These are phyloP conservation scores for Larimichthys crocea DNA, from an alignment of 2,113 vertebrate genomes.

Conservation along the genomic window DNA sequence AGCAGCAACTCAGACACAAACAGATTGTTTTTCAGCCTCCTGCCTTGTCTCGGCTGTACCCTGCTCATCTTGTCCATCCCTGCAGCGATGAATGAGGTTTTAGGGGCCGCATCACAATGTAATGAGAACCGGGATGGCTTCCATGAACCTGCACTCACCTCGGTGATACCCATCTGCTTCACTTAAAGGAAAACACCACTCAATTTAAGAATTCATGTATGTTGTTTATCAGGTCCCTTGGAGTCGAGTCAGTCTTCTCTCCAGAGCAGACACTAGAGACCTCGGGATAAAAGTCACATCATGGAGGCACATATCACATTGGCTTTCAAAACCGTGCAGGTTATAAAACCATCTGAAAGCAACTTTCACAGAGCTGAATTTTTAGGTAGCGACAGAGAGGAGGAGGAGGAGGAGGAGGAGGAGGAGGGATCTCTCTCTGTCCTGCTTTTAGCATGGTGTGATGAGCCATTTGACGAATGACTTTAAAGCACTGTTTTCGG, in stretches of 20 bases:
- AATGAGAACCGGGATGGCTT: slow-evolving; percentile 39
- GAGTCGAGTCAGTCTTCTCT: neutral
- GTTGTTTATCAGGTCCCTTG: slow-evolving; percentile 5
- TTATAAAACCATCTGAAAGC: neutral
- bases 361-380: neutral
- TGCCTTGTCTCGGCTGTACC: slow-evolving; percentile 11
- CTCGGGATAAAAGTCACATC: too few species aligned
- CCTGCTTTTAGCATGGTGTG: neutral
- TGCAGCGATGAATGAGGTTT: slow-evolving; percentile 12
- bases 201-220: neutral
- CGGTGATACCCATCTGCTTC: neutral
- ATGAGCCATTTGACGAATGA: neutral
- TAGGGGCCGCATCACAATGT: slow-evolving; percentile 10
- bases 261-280: neutral
- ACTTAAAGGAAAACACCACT: neutral
- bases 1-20: slow-evolving; percentile 45
- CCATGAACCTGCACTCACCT: slow-evolving; percentile 9
- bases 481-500: neutral
- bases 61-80: slow-evolving; percentile 18
- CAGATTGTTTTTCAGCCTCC: slow-evolving; percentile 54
- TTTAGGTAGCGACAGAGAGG: neutral
- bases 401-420: neutral
- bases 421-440: neutral
- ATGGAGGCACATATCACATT: neutral
- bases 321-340: neutral